A percentile compares a stretch with the other conserved stretches of the same genome.
phyloP scores from a whole-genome alignment of 92 coral and sea anemone genomes.

The Parazoanthus atlanticus region DNA sequence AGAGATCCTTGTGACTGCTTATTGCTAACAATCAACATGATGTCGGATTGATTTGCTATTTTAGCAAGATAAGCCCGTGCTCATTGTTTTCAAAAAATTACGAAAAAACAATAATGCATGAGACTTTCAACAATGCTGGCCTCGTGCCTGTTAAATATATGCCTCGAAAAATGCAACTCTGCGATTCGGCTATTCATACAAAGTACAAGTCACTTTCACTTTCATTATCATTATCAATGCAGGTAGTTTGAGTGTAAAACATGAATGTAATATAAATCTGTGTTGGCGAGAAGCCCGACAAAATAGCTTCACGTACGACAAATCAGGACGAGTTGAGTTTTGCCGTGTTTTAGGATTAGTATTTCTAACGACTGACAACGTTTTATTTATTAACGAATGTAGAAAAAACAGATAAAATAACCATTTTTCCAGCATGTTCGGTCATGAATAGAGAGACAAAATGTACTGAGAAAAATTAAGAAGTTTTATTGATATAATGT shows the following conservation, averaged over 20 bases:
- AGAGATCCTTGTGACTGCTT: background rate
- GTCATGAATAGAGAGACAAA: background rate
- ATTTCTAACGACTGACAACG: no score
- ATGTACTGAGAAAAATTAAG: no score
- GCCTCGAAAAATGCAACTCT: background rate
- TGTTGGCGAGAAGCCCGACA: background rate
- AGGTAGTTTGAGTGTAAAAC: background rate
- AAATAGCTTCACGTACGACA: background rate
- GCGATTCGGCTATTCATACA: background rate
- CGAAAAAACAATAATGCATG: no score
- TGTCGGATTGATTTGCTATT: background rate
- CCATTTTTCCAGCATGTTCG: background rate
- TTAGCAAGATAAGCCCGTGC: background rate
- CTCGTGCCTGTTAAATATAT: background rate
- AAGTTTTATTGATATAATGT: no score
- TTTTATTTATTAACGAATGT: no score
- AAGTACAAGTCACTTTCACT: no score
- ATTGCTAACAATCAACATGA: no score
- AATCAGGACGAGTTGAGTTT: background rate
- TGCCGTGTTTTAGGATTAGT: no score
- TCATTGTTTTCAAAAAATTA: no score
- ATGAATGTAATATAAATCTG: background rate
- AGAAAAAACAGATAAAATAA: background rate
- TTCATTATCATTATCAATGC: background rate
- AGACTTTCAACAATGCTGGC: background rate